phyloP scores from a whole-genome alignment of 2,113 vertebrate species.

The Upupa epops region DNA sequence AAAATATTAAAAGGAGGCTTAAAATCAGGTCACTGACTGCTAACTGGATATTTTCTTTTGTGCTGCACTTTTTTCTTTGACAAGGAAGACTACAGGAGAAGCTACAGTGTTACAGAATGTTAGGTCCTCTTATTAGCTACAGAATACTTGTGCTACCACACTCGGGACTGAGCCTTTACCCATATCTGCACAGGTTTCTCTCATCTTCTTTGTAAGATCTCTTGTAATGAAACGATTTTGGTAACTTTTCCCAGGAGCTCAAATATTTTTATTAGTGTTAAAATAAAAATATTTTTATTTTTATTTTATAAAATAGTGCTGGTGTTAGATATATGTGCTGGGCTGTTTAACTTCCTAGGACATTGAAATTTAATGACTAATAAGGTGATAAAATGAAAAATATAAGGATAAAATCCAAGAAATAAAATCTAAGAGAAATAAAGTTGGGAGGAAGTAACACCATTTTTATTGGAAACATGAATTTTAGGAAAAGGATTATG shows the following conservation, averaged over 20 bases:
- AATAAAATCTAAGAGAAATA: slow-evolving; percentile 54
- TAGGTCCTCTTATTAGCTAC: background rate
- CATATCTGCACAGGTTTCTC: background rate
- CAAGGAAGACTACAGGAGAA: background rate
- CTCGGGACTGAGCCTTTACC: background rate
- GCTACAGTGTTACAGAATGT: background rate
- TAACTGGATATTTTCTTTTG: background rate
- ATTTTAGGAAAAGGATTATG: slow-evolving; percentile 60
- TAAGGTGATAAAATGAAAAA: slow-evolving; percentile 49
- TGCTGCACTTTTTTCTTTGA: background rate
- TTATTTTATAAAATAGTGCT: too few relatives aligned
- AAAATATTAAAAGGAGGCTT: background rate
- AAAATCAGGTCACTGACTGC: background rate
- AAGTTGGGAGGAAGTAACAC: slow-evolving; percentile 36
- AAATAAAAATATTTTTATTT: too few relatives aligned
- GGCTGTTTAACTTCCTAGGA: background rate
- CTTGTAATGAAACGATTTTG: background rate
- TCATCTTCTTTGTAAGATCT: background rate
- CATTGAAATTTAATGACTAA: slow-evolving; percentile 49
- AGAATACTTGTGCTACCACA: background rate
- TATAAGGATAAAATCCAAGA: slow-evolving; percentile 39
- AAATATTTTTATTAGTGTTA: slow-evolving; percentile 46
- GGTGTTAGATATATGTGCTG: background rate
- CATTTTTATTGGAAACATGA: slow-evolving; percentile 66
- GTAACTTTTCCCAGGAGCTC: slow-evolving; percentile 27